Percentiles rank a stretch among this genome's conserved stretches.
These are phyloP conservation scores for Sakesphorus luctuosus DNA, from an alignment of 2,113 vertebrate genomes.

Conservation along the genomic window DNA sequence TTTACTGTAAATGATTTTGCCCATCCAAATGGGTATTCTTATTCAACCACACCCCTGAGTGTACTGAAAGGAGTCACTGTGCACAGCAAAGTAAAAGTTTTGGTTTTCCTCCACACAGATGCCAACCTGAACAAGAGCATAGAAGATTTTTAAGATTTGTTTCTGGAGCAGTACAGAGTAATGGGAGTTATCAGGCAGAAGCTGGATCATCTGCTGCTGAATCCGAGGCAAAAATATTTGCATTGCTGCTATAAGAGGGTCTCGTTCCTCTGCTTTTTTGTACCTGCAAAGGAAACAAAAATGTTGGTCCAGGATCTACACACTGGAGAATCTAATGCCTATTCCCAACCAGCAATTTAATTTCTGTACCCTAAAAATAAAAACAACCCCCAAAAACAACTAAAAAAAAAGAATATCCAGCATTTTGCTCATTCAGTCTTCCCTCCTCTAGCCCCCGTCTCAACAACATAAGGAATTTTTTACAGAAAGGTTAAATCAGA, in stretches of 20 bases:
- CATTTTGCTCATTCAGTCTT: neutral
- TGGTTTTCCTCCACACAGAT: neutral
- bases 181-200: conserved; percentile 87
- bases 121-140: conserved; percentile 93
- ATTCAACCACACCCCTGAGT: neutral
- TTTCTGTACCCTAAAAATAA: neutral
- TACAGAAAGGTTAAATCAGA: neutral
- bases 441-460: neutral
- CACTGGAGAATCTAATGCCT: neutral
- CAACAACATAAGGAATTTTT: neutral
- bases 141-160: conserved; percentile 97
- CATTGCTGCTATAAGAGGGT: conserved; percentile 94
- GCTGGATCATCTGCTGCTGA: conserved; percentile 91
- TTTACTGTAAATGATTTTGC: neutral
- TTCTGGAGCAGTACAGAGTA: conserved; percentile 96
- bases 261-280: conserved; percentile 93
- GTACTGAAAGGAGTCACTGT: neutral
- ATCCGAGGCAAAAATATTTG: conserved; percentile 92
- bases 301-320: neutral
- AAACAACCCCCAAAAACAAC: neutral
- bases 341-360: neutral
- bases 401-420: neutral
- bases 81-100: neutral
- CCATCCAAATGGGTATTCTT: neutral
- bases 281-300: conserved; percentile 80